phyloP scores from a whole-genome alignment of 2,888 invertebrate genomes.

The Siphlonurus alternatus region DNA sequence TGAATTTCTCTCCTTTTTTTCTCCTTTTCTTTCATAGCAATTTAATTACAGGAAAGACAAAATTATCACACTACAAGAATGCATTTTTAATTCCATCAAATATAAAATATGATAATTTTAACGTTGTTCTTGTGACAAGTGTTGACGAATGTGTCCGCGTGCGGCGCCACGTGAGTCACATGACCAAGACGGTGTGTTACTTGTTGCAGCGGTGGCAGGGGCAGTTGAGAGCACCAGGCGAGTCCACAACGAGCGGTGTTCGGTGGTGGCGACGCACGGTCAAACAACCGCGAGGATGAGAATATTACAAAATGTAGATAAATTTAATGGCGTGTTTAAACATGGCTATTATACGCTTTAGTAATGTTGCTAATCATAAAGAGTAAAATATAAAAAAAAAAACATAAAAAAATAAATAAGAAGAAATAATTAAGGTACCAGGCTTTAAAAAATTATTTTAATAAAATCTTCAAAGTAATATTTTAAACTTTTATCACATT shows the following conservation, averaged over 20 bases:
- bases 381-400: not conserved
- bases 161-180: too few relatives aligned
- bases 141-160: too few relatives aligned
- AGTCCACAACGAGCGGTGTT: too few relatives aligned
- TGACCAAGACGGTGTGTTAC: not conserved
- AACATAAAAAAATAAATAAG: not conserved
- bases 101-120: too few relatives aligned
- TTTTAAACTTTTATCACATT: too few relatives aligned
- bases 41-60: too few relatives aligned
- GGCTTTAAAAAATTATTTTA: constrained; percentile 1
- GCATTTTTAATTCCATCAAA: too few relatives aligned
- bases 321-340: not conserved
- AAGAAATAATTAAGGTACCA: not conserved
- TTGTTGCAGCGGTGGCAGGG: not conserved
- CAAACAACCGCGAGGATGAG: not conserved
- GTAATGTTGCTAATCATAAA: not conserved
- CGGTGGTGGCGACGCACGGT: not conserved
- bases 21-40: too few relatives aligned
- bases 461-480: too few relatives aligned
- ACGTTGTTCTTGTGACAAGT: too few relatives aligned
- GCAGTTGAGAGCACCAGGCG: not conserved
- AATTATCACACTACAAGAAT: too few relatives aligned
- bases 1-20: too few relatives aligned
- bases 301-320: not conserved
- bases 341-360: not conserved